phyloP scores from a whole-genome alignment of 2,113 vertebrate species.

The Apteryx owenii region DNA sequence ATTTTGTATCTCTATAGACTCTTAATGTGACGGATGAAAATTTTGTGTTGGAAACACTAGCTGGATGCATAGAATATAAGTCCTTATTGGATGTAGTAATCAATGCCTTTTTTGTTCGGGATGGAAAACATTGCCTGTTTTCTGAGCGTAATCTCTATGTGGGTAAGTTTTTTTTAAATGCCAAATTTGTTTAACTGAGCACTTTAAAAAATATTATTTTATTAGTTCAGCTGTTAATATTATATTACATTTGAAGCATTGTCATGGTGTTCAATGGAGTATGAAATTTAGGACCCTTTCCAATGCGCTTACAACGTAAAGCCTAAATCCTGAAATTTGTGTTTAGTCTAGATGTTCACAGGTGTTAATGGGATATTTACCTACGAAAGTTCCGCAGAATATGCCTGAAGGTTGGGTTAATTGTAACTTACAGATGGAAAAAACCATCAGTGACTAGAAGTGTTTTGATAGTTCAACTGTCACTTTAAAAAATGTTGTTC shows the following conservation, averaged over 20 bases:
- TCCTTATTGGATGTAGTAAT: constrained; percentile 84
- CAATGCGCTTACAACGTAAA: neutral
- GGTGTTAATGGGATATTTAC: neutral
- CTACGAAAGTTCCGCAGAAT: neutral
- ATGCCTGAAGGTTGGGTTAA: neutral
- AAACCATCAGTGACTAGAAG: neutral
- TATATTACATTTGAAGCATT: neutral
- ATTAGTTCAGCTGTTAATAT: neutral
- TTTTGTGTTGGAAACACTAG: constrained; percentile 82
- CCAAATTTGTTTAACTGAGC: neutral
- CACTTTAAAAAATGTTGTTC: neutral
- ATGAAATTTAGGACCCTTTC: neutral
- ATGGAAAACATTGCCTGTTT: constrained; percentile 72
- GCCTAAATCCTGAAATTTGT: neutral
- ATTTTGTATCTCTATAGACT: constrained; percentile 32
- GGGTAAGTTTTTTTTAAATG: constrained; percentile 76
- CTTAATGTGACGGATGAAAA: constrained; percentile 68
- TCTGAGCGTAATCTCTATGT: constrained; percentile 81
- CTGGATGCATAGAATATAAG: constrained; percentile 86
- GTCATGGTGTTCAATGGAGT: neutral
- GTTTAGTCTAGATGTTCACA: neutral
- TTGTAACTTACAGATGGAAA: neutral
- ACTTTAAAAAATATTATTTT: neutral
- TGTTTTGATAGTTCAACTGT: neutral
- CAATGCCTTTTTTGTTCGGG: constrained; percentile 81